phyloP scores from a whole-genome alignment of 2,113 vertebrate species.

The Psilopsiagon aymara region DNA sequence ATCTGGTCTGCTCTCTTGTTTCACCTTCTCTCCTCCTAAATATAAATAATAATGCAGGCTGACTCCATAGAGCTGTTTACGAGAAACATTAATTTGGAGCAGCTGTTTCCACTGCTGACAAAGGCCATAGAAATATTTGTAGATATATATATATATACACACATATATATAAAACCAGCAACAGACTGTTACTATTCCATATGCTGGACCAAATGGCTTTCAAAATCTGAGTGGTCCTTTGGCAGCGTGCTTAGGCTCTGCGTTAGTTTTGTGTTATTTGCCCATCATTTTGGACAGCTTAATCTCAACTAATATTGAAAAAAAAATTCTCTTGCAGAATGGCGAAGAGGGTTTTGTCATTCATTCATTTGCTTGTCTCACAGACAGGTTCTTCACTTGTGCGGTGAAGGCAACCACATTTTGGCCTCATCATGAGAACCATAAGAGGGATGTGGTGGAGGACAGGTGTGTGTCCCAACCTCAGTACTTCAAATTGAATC shows the following conservation, averaged over 20 bases:
- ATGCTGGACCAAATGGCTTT: not conserved
- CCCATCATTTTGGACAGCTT: not conserved
- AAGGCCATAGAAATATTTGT: constrained; percentile 4
- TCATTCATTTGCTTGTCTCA: not conserved
- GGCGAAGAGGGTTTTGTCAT: not conserved
- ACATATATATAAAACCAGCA: not conserved
- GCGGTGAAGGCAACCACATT: rapidly evolving
- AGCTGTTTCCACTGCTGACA: not conserved
- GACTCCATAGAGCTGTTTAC: not conserved
- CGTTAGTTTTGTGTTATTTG: not conserved
- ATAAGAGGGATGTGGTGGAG: not conserved
- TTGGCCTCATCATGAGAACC: not conserved
- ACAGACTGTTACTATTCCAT: not conserved
- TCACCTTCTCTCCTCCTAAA: not conserved
- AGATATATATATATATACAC: not conserved
- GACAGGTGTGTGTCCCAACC: not conserved
- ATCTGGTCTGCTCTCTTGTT: not conserved
- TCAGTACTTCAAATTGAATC: not conserved
- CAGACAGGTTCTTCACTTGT: not conserved
- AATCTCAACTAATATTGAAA: not conserved
- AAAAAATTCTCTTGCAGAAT: not conserved
- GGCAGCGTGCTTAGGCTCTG: not conserved
- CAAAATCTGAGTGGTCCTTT: not conserved
- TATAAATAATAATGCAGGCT: not conserved
- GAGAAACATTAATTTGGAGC: not conserved